Conservation (phyloP, 2,888 invertebrate species). For the Carabus problematicus region DNA sequence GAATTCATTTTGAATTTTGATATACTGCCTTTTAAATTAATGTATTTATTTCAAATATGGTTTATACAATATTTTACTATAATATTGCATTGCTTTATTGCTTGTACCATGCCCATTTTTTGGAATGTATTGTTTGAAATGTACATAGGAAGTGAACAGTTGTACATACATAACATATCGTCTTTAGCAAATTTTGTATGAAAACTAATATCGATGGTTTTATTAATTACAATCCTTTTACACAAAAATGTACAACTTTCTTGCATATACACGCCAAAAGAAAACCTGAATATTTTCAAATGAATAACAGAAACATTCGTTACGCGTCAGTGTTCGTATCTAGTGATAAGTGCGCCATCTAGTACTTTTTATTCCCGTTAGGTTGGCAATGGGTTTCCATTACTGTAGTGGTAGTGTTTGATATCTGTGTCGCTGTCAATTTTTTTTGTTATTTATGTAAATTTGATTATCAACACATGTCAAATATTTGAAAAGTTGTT, state of each 20-base stretch:
- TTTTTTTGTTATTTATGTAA: conserved; percentile 33
- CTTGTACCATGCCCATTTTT: conserved; percentile 32
- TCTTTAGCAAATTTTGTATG: conserved; percentile 40
- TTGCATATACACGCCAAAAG: too few species aligned
- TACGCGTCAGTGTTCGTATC: too few species aligned
- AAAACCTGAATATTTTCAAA: too few species aligned
- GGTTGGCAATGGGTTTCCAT: not conserved
- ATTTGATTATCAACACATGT: conserved; percentile 16
- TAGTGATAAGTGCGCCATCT: not conserved
- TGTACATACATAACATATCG: conserved; percentile 41
- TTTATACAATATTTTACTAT: conserved; percentile 43
- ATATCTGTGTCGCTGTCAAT: conserved; percentile 23
- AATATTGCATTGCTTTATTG: conserved; percentile 27
- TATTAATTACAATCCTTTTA: too few species aligned
- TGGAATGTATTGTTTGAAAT: conserved; percentile 33
- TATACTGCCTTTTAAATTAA: conserved; percentile 43
- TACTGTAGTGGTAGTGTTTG: conserved; percentile 19
- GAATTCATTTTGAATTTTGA: conserved; percentile 42
- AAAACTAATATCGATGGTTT: conserved; percentile 5
- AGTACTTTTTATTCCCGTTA: not conserved
- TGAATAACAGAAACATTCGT: too few species aligned
- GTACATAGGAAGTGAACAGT: conserved; percentile 34
- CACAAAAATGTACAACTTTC: too few species aligned
- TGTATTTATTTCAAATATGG: conserved; percentile 43
- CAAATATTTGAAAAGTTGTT: not conserved